Conservation (phyloP, 1,140 invertebrate genomes). For the Drosophila nannoptera region DNA sequence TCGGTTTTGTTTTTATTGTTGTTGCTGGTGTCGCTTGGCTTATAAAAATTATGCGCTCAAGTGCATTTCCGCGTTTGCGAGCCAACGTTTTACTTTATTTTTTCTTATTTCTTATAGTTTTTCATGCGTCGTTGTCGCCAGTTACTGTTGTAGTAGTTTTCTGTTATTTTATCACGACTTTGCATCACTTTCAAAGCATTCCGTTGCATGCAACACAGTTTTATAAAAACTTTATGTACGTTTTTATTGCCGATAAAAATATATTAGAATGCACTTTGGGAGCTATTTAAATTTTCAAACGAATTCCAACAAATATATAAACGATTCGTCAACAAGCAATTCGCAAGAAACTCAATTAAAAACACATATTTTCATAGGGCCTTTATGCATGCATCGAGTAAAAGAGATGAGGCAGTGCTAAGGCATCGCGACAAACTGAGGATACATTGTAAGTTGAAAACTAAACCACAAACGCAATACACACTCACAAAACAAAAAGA, state of each 20-base stretch:
- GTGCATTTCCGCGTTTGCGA: conserved; percentile 73
- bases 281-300: not conserved
- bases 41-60: conserved; percentile 75
- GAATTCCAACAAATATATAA: conserved; percentile 5
- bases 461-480: conserved; percentile 35
- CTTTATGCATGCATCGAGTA: conserved; percentile 15
- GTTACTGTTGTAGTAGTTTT: conserved; percentile 33
- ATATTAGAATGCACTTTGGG: not conserved
- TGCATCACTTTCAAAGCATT: conserved; percentile 62
- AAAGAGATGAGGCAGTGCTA: not conserved
- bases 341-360: conserved; percentile 4
- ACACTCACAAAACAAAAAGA: conserved; percentile 12
- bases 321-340: not conserved
- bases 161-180: conserved; percentile 50
- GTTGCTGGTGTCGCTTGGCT: conserved; percentile 61
- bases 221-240: not conserved
- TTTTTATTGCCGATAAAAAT: too few relatives aligned
- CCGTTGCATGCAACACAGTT: conserved; percentile 36
- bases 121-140: conserved; percentile 47
- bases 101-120: conserved; percentile 36
- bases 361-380: conserved; percentile 1
- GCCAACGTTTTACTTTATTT: conserved; percentile 36
- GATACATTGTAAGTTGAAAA: conserved; percentile 22
- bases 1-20: conserved; percentile 23
- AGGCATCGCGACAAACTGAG: conserved; percentile 8